Percentiles rank a stretch among this genome's conserved stretches.
phyloP scores from a whole-genome alignment of 2,888 invertebrate genomes.

The Amiota minor region DNA sequence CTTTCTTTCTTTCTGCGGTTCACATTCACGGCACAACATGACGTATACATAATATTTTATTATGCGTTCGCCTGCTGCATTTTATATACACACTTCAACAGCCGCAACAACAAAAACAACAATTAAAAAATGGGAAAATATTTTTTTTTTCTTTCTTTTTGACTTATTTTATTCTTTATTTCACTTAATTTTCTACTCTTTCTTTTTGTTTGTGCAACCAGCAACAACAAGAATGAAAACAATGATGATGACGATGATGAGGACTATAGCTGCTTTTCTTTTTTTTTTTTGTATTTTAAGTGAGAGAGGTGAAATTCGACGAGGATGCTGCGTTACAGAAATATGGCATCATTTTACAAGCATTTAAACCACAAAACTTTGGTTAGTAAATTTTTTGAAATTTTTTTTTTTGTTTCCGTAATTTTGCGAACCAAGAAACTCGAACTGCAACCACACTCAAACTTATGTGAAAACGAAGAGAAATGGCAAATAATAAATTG shows the following conservation, averaged over 20 bases:
- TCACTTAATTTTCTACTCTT: not conserved
- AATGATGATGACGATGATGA: too few relatives aligned
- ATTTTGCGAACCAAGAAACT: slow-evolving; percentile 7
- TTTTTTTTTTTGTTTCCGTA: not conserved
- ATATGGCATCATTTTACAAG: slow-evolving; percentile 56
- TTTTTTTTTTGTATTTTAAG: not conserved
- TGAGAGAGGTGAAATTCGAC: not conserved
- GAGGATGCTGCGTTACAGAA: slow-evolving; percentile 35
- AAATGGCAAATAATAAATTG: slow-evolving; percentile 26
- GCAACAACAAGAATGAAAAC: too few relatives aligned
- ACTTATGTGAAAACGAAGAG: not conserved
- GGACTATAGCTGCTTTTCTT: not conserved
- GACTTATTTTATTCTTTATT: not conserved
- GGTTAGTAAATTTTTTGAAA: not conserved
- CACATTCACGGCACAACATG: not conserved
- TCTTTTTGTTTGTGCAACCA: too few relatives aligned
- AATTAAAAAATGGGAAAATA: not conserved
- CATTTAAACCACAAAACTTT: slow-evolving; percentile 34
- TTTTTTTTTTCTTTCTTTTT: not conserved
- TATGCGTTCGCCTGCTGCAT: slow-evolving; percentile 13
- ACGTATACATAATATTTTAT: slow-evolving; percentile 23
- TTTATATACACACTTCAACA: slow-evolving; percentile 1
- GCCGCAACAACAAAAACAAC: not conserved
- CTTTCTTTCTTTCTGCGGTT: slow-evolving; percentile 4
- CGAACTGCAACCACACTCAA: slow-evolving; percentile 9